Base-by-base conservation (phyloP, 2,888 invertebrate species). In the Ophion slaviceki region DNA sequence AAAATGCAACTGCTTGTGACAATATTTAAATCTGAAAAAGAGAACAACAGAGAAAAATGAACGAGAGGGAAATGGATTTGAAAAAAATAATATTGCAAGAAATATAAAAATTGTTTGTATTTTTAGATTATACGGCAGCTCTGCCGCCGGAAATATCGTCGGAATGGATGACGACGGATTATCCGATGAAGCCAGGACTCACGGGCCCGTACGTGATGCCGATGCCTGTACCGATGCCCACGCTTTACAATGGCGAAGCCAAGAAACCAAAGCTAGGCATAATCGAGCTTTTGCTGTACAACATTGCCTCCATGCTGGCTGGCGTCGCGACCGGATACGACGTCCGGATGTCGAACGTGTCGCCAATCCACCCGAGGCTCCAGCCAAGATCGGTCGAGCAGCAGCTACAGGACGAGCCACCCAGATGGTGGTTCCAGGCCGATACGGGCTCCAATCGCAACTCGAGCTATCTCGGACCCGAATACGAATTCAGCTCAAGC, bases 321-420 rank as follows among this genome's bases (percentile, higher is more conserved):
- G 97, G 98, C 40, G 97, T 99, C 62, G 98, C 97, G 3, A 97
- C 98, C 61, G 99, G 99, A 0, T 98, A 98, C 92, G 99, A 99
- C 95, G 97, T 99, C 77, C 96, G 98, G 91, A 95, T 98, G 94
- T 97, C 98, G 67, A 98, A 98, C 92, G 96, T 97, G 76, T 97
- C 97, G 89, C 97, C 97, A 0, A 95, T 98, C 87, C 98, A 98
- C 94, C 98, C 98, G 8, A 96, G 96, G 84, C 94, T 98, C 84
- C 96, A 97, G 91, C 97, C 97, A 0, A 89, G 91, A 61, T 71
- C 89, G 70, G 86, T 86, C 17, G 91, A 89, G 71, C 86, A 80
- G 36, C 36, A 80, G 36, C 36, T 61, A 59, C 92, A 91, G 85
- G 93, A 92, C 61, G 89, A 91, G 78, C 80, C 90, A 76, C 84